phyloP scores from a whole-genome alignment of 2,888 invertebrate genomes.

The Lochmaea crataegi region DNA sequence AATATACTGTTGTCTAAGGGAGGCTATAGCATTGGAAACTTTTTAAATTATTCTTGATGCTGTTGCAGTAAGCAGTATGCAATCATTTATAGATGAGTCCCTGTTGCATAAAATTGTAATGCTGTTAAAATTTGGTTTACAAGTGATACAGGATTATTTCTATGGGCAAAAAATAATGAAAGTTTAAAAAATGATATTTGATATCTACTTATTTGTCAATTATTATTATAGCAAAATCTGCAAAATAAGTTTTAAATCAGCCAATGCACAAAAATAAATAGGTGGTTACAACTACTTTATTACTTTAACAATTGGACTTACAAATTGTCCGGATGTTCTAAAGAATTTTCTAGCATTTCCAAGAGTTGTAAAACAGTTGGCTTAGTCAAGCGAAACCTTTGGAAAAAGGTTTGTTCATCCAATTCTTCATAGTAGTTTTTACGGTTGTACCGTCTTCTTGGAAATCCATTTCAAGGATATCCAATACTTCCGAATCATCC shows the following conservation, averaged over 20 bases:
- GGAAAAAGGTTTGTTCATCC: not conserved
- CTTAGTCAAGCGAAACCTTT: not conserved
- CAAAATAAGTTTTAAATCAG: too few relatives aligned
- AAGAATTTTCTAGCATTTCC: too few relatives aligned
- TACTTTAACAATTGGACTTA: too few relatives aligned
- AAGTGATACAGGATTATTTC: constrained; percentile 29
- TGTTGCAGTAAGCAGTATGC: constrained; percentile 32
- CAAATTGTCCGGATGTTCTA: too few relatives aligned
- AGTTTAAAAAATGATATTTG: too few relatives aligned
- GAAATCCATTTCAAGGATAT: too few relatives aligned
- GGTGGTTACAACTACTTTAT: too few relatives aligned
- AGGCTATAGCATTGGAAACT: constrained; percentile 13
- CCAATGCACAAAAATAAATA: too few relatives aligned
- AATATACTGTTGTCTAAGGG: constrained; percentile 24
- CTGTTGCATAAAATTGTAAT: constrained; percentile 35
- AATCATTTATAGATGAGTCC: constrained; percentile 23
- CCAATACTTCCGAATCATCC: not conserved
- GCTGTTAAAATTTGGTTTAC: constrained; percentile 33
- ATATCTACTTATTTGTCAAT: too few relatives aligned
- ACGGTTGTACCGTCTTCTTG: too few relatives aligned
- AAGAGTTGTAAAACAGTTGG: too few relatives aligned
- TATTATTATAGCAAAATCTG: too few relatives aligned
- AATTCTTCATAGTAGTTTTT: not conserved
- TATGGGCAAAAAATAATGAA: not conserved
- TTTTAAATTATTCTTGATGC: constrained; percentile 31